Base-by-base conservation (phyloP, 2,797 vertebrate genomes). In the Neopelma chrysocephalum region DNA sequence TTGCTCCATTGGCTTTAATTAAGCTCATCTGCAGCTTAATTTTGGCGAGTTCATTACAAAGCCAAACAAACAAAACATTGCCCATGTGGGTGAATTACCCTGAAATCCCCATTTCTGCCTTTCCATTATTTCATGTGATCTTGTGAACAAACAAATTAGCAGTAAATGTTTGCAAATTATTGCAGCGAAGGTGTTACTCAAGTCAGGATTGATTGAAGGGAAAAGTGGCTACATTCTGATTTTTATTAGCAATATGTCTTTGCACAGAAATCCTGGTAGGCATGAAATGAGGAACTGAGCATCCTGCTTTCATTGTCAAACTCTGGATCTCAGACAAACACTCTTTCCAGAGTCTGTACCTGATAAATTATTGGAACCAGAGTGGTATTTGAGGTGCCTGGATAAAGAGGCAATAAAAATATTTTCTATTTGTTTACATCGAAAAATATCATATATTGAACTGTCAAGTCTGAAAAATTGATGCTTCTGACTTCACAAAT, bases 1-100 rank as follows among this genome's bases (percentile, higher is more conserved):
- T 66, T 97, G 91, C 96, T 97, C 91, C 78, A 26, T 57, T 97
- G 91, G 57, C 75, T 97, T 97, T 97, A 98, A 97, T 97, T 97
- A 97, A 97, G 97, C 68, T 94, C 94, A 57, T 78, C 95, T 92
- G 94, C 73, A 94, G 95, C 45, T 96, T 96, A 72, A 96, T 94
- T 96, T 94, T 93, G 94, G 84, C 90, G 94, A 96, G 88, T 79
- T 94, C 79, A 73, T 96, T 90, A 86, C 72, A 95, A 79, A 95
- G 80, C 84, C 57, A 73, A 61, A 40, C 64, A 92, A 91, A 89
- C 32, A 69, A 64, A 90, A 66, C 71, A 27, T 87, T 93, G 62
- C 62, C 94, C 32, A 8, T 45, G 40, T 85, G 81, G 65, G 66
- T 89, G 56, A 80, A 69, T 94, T 87, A 91, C 48, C 19, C 77